Conservation (phyloP, 2,888 invertebrate species). For the Syrista parreyssii region DNA sequence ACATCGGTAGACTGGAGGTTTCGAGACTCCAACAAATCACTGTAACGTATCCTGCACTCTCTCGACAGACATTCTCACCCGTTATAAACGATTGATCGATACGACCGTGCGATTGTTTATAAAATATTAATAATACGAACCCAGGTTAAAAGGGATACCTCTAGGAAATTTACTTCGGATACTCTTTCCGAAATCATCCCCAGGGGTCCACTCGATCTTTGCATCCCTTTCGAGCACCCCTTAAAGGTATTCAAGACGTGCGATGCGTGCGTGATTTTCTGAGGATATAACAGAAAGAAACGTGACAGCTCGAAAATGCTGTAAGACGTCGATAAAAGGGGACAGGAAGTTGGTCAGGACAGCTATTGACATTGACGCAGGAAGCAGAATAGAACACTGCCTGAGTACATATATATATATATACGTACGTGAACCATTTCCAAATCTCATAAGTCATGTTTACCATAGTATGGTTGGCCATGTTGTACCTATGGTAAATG, state of each 20-base stretch:
- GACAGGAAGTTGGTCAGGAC: not conserved
- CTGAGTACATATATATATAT: not conserved
- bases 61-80: not conserved
- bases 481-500: not conserved
- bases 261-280: not conserved
- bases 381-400: not conserved
- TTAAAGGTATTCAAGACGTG: not conserved
- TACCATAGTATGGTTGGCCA: not conserved
- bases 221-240: not conserved
- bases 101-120: not conserved
- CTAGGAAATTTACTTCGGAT: not conserved
- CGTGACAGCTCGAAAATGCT: not conserved
- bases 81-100: not conserved
- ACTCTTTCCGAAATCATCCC: not conserved
- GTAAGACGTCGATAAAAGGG: not conserved
- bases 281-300: not conserved
- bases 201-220: not conserved
- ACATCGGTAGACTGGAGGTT: not conserved
- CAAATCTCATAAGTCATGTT: not conserved
- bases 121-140: not conserved
- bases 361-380: not conserved
- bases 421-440: not conserved
- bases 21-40: not conserved
- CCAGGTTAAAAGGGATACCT: not conserved
- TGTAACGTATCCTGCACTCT: not conserved